Percentiles rank a stretch among this genome's conserved stretches.
Evolutionary conservation across 2,797 vertebrate species (phyloP).

Genomic region (Phoeniculus purpureus): DNA sequence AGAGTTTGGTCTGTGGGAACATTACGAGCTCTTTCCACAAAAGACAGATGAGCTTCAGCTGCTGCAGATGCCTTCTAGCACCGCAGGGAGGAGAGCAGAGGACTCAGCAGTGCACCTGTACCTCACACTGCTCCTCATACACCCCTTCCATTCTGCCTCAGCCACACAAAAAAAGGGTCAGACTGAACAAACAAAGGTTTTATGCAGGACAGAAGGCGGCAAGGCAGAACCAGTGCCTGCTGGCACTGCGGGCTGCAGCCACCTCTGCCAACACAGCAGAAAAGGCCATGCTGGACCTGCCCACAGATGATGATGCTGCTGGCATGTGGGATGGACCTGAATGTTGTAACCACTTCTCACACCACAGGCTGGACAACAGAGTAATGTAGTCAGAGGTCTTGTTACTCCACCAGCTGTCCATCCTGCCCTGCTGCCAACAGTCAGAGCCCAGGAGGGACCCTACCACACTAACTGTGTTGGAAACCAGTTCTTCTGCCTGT

Average conservation of each 20-base stretch:
- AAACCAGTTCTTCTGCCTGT: background rate
- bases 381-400: background rate
- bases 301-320: background rate
- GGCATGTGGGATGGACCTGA: rapidly evolving
- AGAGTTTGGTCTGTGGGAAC: background rate
- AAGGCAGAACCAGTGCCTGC: background rate
- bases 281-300: background rate
- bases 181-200: background rate
- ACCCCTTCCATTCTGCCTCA: background rate
- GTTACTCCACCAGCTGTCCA: conserved; percentile 14
- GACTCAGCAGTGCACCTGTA: rapidly evolving
- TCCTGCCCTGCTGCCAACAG: background rate
- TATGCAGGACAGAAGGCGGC: rapidly evolving
- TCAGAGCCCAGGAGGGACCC: background rate
- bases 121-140: background rate
- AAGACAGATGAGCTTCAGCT: background rate
- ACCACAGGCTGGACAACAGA: background rate
- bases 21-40: background rate
- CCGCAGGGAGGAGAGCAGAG: background rate
- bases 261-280: background rate
- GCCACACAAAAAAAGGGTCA: background rate
- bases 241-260: background rate
- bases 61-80: background rate
- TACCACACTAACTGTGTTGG: rapidly evolving
- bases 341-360: background rate